Evolutionary conservation across 2,888 invertebrate species (phyloP), one percentile per base, ranked within the genome.

Genomic region (Oegoconia quadripuncta): DNA sequence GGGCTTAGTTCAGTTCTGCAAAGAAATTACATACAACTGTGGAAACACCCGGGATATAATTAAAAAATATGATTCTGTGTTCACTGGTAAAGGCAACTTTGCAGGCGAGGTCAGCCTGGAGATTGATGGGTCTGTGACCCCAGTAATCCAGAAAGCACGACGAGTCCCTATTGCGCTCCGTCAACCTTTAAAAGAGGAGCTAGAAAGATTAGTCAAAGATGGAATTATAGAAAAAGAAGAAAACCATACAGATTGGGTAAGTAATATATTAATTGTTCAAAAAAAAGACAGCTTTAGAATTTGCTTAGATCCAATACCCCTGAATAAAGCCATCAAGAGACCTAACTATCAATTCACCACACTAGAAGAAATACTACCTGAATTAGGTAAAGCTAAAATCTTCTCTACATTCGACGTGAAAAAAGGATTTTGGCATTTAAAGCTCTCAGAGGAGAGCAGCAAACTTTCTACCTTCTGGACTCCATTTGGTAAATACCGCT

Each of bases 301-400:
- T 27, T 48, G 48, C 26, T 27, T 48, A 12, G 48, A 48, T 27
- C 45, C 48, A 3, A 37, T 34, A n/a, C 41, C 41, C 11, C 29
- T 45, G 12, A 48, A 45, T 25, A 35, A 39, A 31, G 44, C 41
- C 9, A 33, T 48, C 1, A 45, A 40, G 26, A 35, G 48, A 18
- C 43, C 43, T 9, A 43, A 49, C 30, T 42, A 34, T 22, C 39
- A 41, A 17, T 37, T 42, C 13, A 42, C 41, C 1, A 44, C 42
- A 5, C 9, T 44, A 9, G 41, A 42, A 3, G 48, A 47, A 33
- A 39, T 44, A 2, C 22, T 41, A 0, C 38, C 39, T 8, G 39
- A 44, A 26, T 32, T 48, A 22, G 31, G 34, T 16, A 40, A 39
- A 13, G 40, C 44, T 1, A 42, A 40, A 28, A 31, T 42, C 11